Percentiles rank a stretch among this genome's conserved stretches.
Evolutionary conservation across 2,888 invertebrate genomes (phyloP).

Genomic region (Eutolmus rufibarbis): DNA sequence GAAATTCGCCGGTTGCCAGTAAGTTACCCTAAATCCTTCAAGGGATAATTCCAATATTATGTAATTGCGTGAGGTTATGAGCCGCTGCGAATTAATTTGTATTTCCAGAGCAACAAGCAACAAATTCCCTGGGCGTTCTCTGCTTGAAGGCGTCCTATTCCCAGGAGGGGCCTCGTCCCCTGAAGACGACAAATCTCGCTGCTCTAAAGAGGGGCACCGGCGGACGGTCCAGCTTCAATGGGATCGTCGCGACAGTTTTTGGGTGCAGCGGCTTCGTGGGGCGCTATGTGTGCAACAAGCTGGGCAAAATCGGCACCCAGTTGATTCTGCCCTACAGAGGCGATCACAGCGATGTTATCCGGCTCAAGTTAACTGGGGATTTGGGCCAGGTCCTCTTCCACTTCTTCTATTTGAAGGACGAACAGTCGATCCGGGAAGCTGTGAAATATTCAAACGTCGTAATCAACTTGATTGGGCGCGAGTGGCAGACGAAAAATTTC

Average conservation of each 20-base stretch:
- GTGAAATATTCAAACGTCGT: conserved; percentile 97
- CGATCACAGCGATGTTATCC: conserved; percentile 79
- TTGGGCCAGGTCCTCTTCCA: conserved; percentile 93
- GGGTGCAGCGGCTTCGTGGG: conserved; percentile 92
- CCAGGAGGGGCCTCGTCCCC: conserved; percentile 57
- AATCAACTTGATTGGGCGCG: conserved; percentile 90
- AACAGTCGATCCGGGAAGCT: conserved; percentile 81
- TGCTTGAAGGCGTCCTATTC: conserved; percentile 56
- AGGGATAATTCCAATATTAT: neutral
- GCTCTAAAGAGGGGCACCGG: conserved; percentile 83
- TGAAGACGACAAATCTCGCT: conserved; percentile 68
- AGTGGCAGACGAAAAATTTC: conserved; percentile 92
- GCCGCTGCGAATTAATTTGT: neutral
- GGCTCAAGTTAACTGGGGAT: conserved; percentile 88
- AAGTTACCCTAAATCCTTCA: conserved; percentile 50
- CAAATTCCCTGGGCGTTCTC: conserved; percentile 57
- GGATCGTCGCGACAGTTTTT: conserved; percentile 97
- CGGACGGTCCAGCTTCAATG: conserved; percentile 95
- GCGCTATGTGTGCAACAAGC: conserved; percentile 82
- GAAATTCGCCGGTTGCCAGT: conserved; percentile 58
- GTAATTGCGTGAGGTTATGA: conserved; percentile 24
- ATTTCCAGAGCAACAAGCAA: conserved; percentile 55
- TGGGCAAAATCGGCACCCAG: conserved; percentile 88
- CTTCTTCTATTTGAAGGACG: conserved; percentile 84
- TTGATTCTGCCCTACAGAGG: conserved; percentile 92